phyloP scores from a whole-genome alignment of 2,797 vertebrate species.

The Okamejei kenojei region DNA sequence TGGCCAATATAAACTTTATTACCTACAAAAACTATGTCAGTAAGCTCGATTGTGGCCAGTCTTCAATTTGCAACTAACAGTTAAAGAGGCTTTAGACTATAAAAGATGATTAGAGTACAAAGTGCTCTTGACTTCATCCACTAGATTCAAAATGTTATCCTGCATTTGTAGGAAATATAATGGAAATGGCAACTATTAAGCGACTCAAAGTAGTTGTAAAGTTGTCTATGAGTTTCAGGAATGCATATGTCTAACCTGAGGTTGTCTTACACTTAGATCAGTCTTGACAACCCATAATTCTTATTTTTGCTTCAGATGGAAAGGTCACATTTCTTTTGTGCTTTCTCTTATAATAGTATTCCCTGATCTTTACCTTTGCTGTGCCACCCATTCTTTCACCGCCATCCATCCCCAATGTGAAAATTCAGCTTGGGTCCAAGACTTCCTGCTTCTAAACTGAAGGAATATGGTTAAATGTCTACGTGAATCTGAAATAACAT shows the following conservation, averaged over 20 bases:
- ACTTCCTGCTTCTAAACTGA: neutral
- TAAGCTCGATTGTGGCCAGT: neutral
- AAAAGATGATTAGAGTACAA: neutral
- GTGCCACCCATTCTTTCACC: neutral
- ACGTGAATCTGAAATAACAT: neutral
- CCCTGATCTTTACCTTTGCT: neutral
- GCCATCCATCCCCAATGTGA: neutral
- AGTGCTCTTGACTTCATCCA: constrained; percentile 6
- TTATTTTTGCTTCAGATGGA: no score
- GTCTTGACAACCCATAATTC: neutral
- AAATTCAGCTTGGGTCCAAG: neutral
- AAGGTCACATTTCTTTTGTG: neutral
- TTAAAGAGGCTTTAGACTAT: neutral
- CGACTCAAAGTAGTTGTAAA: neutral
- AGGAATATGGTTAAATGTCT: neutral
- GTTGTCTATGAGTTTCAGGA: neutral
- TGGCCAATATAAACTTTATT: constrained; percentile 34
- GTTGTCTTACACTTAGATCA: neutral
- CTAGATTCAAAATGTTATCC: neutral
- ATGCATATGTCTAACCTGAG: neutral
- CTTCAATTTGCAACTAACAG: constrained; percentile 22
- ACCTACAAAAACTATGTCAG: constrained; percentile 7
- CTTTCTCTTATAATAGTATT: neutral
- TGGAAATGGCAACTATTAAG: neutral
- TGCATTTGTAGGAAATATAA: neutral